Conservation (phyloP, 92 coral and sea anemone species). For the Porites divaricata region DNA sequence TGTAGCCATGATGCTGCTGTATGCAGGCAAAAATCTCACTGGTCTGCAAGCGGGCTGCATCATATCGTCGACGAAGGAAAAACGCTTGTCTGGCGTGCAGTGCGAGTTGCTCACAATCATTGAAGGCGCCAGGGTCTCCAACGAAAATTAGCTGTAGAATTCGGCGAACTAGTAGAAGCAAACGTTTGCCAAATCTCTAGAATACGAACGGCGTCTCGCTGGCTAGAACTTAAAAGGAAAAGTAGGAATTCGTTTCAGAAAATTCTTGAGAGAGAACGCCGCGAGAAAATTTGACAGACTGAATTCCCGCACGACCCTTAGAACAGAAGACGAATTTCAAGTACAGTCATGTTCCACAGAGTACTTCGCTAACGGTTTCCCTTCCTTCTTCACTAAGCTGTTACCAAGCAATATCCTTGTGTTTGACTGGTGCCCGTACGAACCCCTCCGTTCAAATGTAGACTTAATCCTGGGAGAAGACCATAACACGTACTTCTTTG, state of each 20-base stretch:
- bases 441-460: constrained; percentile 64
- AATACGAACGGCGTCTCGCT: constrained; percentile 78
- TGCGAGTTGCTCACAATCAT: constrained; percentile 79
- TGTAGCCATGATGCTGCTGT: constrained; percentile 18
- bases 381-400: constrained; percentile 50
- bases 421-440: constrained; percentile 85
- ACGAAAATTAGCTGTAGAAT: constrained; percentile 62
- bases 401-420: constrained; percentile 67
- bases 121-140: constrained; percentile 84
- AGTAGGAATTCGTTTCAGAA: constrained; percentile 66
- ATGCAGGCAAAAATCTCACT: constrained; percentile 46
- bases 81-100: constrained; percentile 77
- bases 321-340: neutral
- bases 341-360: constrained; percentile 58
- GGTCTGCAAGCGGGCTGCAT: constrained; percentile 83
- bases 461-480: constrained; percentile 21
- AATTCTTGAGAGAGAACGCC: constrained; percentile 57
- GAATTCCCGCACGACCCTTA: no score
- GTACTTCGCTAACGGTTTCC: constrained; percentile 42
- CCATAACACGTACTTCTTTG: constrained; percentile 57
- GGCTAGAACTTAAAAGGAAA: constrained; percentile 70
- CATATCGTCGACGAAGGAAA: constrained; percentile 81
- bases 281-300: neutral
- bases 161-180: constrained; percentile 65
- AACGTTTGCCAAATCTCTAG: constrained; percentile 55